Evolutionary conservation across 2,888 invertebrate genomes (phyloP).

Genomic region (Thymelicus lineola): DNA sequence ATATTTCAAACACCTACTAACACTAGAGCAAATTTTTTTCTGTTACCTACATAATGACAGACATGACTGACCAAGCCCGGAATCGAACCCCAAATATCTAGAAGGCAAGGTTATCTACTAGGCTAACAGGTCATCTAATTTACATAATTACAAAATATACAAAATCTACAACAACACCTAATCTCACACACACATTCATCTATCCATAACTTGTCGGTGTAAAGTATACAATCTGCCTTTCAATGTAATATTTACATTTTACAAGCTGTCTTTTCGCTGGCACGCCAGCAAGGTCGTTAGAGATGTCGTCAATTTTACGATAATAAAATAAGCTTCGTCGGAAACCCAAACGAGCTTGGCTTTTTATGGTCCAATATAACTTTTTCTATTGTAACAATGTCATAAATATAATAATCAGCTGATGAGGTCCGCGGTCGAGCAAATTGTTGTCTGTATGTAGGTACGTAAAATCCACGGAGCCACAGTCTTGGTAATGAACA

Average conservation of each 20-base stretch:
- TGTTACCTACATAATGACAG: too few species aligned
- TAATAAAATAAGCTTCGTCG: conserved; percentile 44
- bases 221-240: not conserved
- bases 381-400: conserved; percentile 39
- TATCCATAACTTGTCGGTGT: too few species aligned
- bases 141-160: too few species aligned
- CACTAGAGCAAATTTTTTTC: too few species aligned
- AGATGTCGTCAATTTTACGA: conserved; percentile 56
- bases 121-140: too few species aligned
- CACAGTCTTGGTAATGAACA: not conserved
- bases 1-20: too few species aligned
- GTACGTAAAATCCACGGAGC: conserved; percentile 9
- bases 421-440: conserved; percentile 15
- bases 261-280: conserved; percentile 46
- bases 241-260: conserved; percentile 34
- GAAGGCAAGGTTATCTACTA: too few species aligned
- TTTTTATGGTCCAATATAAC: conserved; percentile 41
- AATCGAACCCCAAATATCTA: too few species aligned
- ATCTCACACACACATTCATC: too few species aligned
- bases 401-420: conserved; percentile 37
- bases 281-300: conserved; percentile 46
- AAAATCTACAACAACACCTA: too few species aligned
- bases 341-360: conserved; percentile 33
- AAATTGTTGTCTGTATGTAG: conserved; percentile 22
- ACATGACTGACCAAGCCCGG: too few species aligned